Base-by-base conservation (phyloP, 2,888 invertebrate genomes). In the Rhagonycha fulva region DNA sequence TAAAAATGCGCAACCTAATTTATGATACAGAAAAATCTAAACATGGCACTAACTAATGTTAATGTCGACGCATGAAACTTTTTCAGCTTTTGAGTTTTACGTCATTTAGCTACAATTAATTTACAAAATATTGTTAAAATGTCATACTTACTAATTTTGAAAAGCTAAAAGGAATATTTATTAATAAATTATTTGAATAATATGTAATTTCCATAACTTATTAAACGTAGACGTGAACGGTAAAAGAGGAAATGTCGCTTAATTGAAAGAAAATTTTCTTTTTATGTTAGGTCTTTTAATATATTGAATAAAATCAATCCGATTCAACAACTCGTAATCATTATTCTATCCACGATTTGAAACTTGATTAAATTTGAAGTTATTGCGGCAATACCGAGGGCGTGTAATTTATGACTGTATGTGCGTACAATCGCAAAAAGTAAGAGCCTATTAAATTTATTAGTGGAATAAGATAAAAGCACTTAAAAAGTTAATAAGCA, bases 311-410 rank as follows among this genome's bases (percentile, higher is more conserved):
- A 72, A 78, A 78, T 78, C 77, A 78, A 75, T 78, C 72, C 73
- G 67, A 75, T 70, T 70, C 71, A 72, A 75, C 77, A 79, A 80
- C 77, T 80, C 79, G 82, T 82, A 81, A 82, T 83, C 81, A 80
- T 82, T 83, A 84, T 84, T 84, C 83, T 76, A 79, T 81, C 78
- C 83, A 81, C 83, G 83, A 81, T 80, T 82, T 81, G 82, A 82
- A 83, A 83, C 83, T 84, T 83, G 84, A 84, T 84, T 84, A 84
- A 84, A 84, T 83, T 83, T 83, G 83, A 82, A 83, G 83, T 83
- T 84, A 84, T 83, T 84, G 82, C 83, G 76, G 81, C 79, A 80
- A 81, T 79, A 78, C 78, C 77, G 78, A 76, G 80, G 81, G 80
- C 82, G 80, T 80, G 80, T 82, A 82, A 83, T 83, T 84, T 84